A percentile compares a stretch with the other conserved stretches of the same genome.
Evolutionary conservation across 2,888 invertebrate species (phyloP).

Genomic region (Lutraria lutraria): DNA sequence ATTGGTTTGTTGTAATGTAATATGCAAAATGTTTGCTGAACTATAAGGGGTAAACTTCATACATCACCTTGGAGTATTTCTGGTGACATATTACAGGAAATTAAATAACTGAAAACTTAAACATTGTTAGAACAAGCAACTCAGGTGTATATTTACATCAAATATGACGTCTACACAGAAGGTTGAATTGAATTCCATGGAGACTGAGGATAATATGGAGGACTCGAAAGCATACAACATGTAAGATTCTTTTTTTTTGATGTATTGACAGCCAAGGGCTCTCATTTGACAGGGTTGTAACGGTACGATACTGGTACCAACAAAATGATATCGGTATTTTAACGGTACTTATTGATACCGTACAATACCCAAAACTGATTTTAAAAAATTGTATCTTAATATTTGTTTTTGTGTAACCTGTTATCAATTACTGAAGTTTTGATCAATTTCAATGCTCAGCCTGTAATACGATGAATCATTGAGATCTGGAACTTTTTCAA

Average conservation of each 20-base stretch:
- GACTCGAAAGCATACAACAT: constrained; percentile 25
- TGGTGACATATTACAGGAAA: neutral
- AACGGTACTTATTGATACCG: no score
- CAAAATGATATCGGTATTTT: no score
- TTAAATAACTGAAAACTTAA: neutral
- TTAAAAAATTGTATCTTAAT: no score
- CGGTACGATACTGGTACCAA: no score
- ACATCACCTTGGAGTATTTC: constrained; percentile 5
- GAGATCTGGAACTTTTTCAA: no score
- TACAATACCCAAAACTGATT: no score
- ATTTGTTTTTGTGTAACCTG: no score
- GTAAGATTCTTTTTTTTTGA: constrained; percentile 27
- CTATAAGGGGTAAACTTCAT: neutral
- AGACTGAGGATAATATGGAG: constrained; percentile 16
- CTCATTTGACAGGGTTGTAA: no score
- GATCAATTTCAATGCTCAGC: no score
- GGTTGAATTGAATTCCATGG: neutral
- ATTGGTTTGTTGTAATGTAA: neutral
- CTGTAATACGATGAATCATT: no score
- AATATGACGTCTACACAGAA: neutral
- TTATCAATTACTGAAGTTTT: no score
- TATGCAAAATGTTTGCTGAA: neutral
- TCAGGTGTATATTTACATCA: neutral
- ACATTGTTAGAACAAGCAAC: neutral
- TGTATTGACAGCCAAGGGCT: no score